Base-by-base conservation (phyloP, 2,113 vertebrate genomes). In the Oceanodroma tethys region DNA sequence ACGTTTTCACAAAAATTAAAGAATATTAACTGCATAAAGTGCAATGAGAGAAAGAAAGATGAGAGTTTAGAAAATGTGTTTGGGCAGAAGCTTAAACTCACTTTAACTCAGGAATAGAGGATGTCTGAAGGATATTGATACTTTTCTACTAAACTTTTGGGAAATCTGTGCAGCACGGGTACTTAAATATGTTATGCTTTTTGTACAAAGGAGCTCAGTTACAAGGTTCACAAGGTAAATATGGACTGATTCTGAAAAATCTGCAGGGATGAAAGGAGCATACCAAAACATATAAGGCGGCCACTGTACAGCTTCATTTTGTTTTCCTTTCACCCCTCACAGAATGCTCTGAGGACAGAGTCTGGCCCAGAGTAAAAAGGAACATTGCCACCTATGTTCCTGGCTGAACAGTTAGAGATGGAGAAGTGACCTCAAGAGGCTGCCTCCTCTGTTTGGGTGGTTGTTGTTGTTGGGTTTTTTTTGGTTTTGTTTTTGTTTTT, bases 151-250 rank as follows among this genome's bases (percentile, higher is more conserved):
- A 13, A 84, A 14, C 30, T 36, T 32, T 0, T 27, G 30, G 20
- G 42, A 6, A 45, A 16, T n/a, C 20, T 48, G 20, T 14, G 29
- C 19, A 53, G 45, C 19, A 3, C 40, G 63, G 75, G 16, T 13
- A 7, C 55, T 78, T 27, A 13, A 14, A 36, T 59, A 26, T 2
- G 2, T 16, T 48, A 0, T 0, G 3, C 1, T 53, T 78, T 58
- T 59, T 66, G 22, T 53, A 38, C 14, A 38, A 38, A 7, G 25
- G 36, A 75, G 40, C 23, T 76, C 12, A 26, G 36, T 38, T 59
- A 42, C 0, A 12, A 81, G 13, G 8, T 19, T 55, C 25, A n/a
- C 9, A 3, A 78, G 48, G 42, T 38, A 55, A 75, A 91, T 29
- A 26, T 2, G 14, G 34, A 6, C 30, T 17, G 13, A 21, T 23